A percentile compares a stretch with the other conserved stretches of the same genome.
Conservation (phyloP, 2,797 vertebrate species). For the Acropternis orthonyx region DNA sequence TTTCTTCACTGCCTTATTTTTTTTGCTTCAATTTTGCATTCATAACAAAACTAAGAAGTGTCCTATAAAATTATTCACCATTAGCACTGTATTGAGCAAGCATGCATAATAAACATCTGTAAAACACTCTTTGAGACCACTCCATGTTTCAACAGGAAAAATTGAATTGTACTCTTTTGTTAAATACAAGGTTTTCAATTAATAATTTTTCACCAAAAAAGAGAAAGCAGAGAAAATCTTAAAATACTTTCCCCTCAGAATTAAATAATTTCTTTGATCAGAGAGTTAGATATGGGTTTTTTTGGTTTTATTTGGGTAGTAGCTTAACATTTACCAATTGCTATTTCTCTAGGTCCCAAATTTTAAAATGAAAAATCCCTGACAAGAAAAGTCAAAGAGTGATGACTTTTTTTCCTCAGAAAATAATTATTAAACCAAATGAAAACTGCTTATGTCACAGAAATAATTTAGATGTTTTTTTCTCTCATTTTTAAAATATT, state of each 20-base stretch:
- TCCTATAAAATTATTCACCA: not conserved
- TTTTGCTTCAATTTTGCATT: not conserved
- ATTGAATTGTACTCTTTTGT: not conserved
- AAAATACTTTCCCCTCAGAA: not conserved
- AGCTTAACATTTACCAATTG: not conserved
- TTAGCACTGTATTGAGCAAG: fast-evolving
- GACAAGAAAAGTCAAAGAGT: not conserved
- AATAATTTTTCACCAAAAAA: not conserved
- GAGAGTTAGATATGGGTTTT: no score
- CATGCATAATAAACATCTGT: not conserved
- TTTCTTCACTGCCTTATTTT: not conserved
- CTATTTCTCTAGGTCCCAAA: not conserved
- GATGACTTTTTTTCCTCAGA: not conserved
- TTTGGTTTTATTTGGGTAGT: not conserved
- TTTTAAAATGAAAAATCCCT: not conserved
- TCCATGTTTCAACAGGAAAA: not conserved
- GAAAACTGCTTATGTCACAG: not conserved
- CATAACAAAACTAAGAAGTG: not conserved
- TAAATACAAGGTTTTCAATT: not conserved
- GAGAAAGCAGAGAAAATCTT: fast-evolving
- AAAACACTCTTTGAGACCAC: not conserved
- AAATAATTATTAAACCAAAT: not conserved
- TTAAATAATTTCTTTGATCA: not conserved
- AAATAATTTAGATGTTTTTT: not conserved
- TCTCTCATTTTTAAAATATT: not conserved